Base-by-base conservation (phyloP, 2,797 vertebrate genomes). In the Anas bahamensis region DNA sequence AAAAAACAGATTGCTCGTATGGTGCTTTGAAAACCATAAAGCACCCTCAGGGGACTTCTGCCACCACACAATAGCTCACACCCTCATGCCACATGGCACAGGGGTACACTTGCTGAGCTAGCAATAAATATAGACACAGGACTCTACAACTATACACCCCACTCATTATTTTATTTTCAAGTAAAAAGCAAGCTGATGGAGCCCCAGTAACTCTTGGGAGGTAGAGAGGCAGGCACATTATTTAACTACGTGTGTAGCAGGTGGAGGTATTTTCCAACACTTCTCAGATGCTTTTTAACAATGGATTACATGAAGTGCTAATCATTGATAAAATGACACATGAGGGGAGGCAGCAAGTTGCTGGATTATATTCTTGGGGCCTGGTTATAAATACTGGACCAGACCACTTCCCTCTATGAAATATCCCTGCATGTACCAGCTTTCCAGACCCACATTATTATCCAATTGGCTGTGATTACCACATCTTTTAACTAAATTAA, bases 71-170 rank as follows among this genome's bases (percentile, higher is more conserved):
- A 18, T 64, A 50, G 44, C 21, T 70, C 44, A 19, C 6, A 23
- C 0, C n/a, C 55, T 11, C 37, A 75, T 0, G 2, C 35, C 29
- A 46, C 9, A 26, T 1, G 3, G n/a, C 21, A 35, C 7, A 8
- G 41, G 22, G 31, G 13, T 26, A 33, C 13, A 2, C 7, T 5
- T 17, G 21, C 86, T 42, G 31, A 83, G 19, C 31, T 56, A 56
- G 19, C 10, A 33, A 26, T 35, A 60, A 63, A 72, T 75, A 18
- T 14, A 73, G 89, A 28, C 17, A 50, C 9, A 35, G 8, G 37
- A 22, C 6, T 71, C 23, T 33, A 70, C 23, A 31, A 44, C 53
- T 73, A 55, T n/a, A 22, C 6, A 33, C 2, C 7, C 2, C 9
- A 24, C 3, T 55, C 3, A 3, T 26, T 2, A 42, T 4, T 14